Base-by-base conservation (phyloP, 1,140 invertebrate genomes). In the Nasonia giraulti region DNA sequence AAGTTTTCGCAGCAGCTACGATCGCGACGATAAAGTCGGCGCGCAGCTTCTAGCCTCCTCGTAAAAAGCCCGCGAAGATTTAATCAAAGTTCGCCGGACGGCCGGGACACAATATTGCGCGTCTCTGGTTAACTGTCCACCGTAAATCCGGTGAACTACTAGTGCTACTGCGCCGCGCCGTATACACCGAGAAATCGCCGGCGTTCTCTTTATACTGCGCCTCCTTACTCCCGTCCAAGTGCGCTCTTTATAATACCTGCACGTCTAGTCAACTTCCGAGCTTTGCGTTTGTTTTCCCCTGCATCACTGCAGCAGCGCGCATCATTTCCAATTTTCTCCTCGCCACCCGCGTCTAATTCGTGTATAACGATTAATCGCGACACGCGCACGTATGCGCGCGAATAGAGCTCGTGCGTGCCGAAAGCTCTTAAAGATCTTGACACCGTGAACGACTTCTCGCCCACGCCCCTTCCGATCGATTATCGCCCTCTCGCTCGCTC, bases 21-120 rank as follows among this genome's bases (percentile, higher is more conserved):
- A 62, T 62, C 55, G 20, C 20, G 20, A n/a, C 20, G 55, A 62
- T 62, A 62, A 62, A 62, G 17, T 62, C 55, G 20, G 55, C 55
- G 55, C 17, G 55, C 17, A 62, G 55, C 55, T 62, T 62, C 20
- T 17, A 62, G 55, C 4, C 20, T 62, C 55, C 71, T 78, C 74
- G 74, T 83, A 83, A 83, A 83, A 83, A 83, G n/a, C 47, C 5
- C 33, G 10, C 74, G 27, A 69, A 83, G 75, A 83, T 83, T 78
- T 83, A 83, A 83, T 83, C 75, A 78, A 78, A 78, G 37, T 62
- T 47, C 37, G 37, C 62, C 20, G 31, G 44, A 14, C 81, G 10
- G 23, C 31, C 50, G n/a, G 23, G 33, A 62, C 44, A 76, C 55
- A 73, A 82, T 82, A 82, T 74, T 44, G 81, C 81, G 69, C 23